Percentiles rank a stretch among this genome's conserved stretches.
phyloP scores from a whole-genome alignment of 2,888 invertebrate species.

The Aplocera efformata region DNA sequence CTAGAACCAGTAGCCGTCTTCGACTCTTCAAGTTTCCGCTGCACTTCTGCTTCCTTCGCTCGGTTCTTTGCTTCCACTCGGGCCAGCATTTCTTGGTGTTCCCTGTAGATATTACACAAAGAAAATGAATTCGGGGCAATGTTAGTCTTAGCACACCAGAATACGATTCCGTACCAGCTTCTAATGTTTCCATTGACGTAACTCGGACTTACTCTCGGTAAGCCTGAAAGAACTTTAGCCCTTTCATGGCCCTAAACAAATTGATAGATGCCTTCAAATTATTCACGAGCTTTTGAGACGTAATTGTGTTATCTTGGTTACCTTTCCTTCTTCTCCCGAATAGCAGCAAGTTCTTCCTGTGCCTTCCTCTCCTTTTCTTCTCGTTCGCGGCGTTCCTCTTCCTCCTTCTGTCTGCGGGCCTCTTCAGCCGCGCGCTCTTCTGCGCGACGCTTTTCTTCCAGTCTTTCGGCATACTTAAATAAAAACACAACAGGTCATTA shows the following conservation, averaged over 20 bases:
- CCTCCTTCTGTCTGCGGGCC: slow-evolving; percentile 82
- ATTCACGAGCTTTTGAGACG: no score
- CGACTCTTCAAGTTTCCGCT: slow-evolving; percentile 78
- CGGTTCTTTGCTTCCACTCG: slow-evolving; percentile 83
- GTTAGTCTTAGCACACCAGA: no score
- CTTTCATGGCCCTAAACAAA: no score
- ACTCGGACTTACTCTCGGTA: no score
- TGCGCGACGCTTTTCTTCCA: slow-evolving; percentile 86
- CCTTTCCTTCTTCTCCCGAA: slow-evolving; percentile 61
- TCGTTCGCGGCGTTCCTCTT: slow-evolving; percentile 82
- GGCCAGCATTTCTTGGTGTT: slow-evolving; percentile 84
- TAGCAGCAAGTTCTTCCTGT: slow-evolving; percentile 61
- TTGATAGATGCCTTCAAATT: no score
- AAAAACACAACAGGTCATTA: no score
- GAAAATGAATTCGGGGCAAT: no score
- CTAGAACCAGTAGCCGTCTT: slow-evolving; percentile 42
- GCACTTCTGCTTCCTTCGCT: slow-evolving; percentile 86
- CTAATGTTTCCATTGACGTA: no score
- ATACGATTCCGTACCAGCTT: no score
- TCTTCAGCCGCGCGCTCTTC: slow-evolving; percentile 85
- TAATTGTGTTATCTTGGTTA: no score
- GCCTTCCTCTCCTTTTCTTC: slow-evolving; percentile 79
- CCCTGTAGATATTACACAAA: slow-evolving; percentile 69
- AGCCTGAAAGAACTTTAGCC: no score
- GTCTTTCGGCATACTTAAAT: slow-evolving; percentile 60